Evolutionary conservation across 2,888 invertebrate species (phyloP).

Genomic region (Volucella inanis): DNA sequence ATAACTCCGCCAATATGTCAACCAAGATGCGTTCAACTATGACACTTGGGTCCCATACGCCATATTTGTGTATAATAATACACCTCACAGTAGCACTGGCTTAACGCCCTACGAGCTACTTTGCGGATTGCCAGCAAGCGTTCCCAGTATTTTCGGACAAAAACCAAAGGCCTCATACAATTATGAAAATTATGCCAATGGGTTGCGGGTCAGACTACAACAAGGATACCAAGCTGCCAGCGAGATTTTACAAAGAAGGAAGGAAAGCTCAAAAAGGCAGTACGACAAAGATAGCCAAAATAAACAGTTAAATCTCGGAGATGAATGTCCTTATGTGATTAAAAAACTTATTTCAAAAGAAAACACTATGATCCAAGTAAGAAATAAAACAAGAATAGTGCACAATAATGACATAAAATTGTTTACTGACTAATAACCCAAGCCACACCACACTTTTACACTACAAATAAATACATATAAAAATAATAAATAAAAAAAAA

Average conservation of each 20-base stretch:
- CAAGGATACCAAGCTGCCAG: slow-evolving; percentile 16
- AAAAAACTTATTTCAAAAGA: neutral
- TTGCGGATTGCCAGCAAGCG: no score
- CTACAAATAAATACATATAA: no score
- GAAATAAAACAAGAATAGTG: neutral
- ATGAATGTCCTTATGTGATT: neutral
- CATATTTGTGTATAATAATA: no score
- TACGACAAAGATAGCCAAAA: neutral
- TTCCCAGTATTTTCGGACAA: neutral
- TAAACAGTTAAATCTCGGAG: no score
- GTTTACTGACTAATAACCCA: neutral
- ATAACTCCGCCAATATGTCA: slow-evolving; percentile 78
- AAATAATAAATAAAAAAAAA: no score
- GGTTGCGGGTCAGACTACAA: neutral
- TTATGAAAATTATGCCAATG: neutral
- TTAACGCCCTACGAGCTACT: no score
- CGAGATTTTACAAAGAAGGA: neutral
- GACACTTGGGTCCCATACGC: no score
- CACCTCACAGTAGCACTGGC: no score
- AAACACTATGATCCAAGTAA: neutral
- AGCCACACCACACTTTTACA: no score
- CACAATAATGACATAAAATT: slow-evolving; percentile 5
- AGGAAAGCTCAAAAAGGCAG: neutral
- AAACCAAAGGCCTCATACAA: no score
- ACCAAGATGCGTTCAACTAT: slow-evolving; percentile 29